These are phyloP conservation scores for Phocoena sinus DNA, from an alignment of 2,113 vertebrate species.

Conservation along the genomic window DNA sequence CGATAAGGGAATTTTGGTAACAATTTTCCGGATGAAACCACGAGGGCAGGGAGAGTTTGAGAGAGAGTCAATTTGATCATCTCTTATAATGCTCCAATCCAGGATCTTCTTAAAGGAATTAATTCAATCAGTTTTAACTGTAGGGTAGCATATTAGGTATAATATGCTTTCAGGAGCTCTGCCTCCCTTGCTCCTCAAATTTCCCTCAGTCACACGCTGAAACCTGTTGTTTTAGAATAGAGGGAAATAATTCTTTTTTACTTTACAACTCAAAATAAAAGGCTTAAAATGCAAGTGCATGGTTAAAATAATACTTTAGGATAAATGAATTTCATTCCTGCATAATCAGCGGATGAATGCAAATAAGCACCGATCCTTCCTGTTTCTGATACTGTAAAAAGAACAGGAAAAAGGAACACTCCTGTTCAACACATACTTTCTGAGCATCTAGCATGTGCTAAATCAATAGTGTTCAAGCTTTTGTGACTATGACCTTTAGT, in stretches of 20 bases:
- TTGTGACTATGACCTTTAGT: conserved; percentile 35
- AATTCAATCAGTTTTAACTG: not conserved
- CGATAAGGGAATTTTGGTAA: not conserved
- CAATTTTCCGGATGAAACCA: not conserved
- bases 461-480: not conserved
- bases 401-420: not conserved
- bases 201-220: not conserved
- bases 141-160: no score
- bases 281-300: not conserved
- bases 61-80: not conserved
- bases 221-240: not conserved
- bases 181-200: not conserved
- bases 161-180: not conserved
- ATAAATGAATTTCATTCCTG: not conserved
- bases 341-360: not conserved
- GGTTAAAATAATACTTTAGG: not conserved
- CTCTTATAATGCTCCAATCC: not conserved
- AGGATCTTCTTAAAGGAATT: not conserved
- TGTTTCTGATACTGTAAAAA: not conserved
- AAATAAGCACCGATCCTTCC: not conserved
- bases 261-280: conserved; percentile 18
- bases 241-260: not conserved
- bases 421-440: not conserved
- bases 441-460: not conserved
- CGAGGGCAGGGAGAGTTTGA: not conserved